Conservation (phyloP, 92 coral and sea anemone species). For the Montipora capitata region DNA sequence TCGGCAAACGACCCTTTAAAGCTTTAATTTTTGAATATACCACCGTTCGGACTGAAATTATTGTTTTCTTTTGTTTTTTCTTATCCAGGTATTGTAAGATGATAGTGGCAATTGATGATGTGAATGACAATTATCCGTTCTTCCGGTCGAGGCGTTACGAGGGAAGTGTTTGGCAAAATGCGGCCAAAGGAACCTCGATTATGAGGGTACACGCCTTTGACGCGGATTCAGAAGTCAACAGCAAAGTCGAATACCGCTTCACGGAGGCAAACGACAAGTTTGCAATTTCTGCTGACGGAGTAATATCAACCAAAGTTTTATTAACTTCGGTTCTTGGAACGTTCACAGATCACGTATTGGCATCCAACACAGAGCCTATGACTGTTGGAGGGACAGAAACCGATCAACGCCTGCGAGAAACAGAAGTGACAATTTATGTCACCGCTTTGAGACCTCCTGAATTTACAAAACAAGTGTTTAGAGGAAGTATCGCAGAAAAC, state of each 20-base stretch:
- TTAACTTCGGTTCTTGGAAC: constrained; percentile 66
- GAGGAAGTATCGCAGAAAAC: constrained; percentile 71
- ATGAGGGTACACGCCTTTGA: constrained; percentile 83
- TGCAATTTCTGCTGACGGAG: constrained; percentile 61
- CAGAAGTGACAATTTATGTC: constrained; percentile 71
- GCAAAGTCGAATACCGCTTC: constrained; percentile 76
- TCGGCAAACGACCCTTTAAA: too few relatives aligned
- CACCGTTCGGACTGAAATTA: too few relatives aligned
- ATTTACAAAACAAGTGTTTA: constrained; percentile 66
- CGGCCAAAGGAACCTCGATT: constrained; percentile 76
- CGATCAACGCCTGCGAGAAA: constrained; percentile 28
- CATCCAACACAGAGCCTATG: constrained; percentile 80
- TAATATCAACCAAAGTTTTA: constrained; percentile 73
- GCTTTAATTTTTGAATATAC: too few relatives aligned
- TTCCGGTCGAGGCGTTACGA: constrained; percentile 73
- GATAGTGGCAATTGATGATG: constrained; percentile 69
- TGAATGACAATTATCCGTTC: constrained; percentile 87
- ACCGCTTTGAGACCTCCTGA: constrained; percentile 75
- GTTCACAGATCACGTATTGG: constrained; percentile 42
- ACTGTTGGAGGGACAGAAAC: constrained; percentile 39
- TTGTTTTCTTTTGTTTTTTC: not conserved
- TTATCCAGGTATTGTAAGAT: constrained; percentile 66
- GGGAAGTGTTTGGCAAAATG: constrained; percentile 70
- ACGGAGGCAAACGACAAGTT: constrained; percentile 75
- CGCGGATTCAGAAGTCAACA: constrained; percentile 71